phyloP scores from a whole-genome alignment of 2,888 invertebrate genomes.

The Danaus chrysippus region DNA sequence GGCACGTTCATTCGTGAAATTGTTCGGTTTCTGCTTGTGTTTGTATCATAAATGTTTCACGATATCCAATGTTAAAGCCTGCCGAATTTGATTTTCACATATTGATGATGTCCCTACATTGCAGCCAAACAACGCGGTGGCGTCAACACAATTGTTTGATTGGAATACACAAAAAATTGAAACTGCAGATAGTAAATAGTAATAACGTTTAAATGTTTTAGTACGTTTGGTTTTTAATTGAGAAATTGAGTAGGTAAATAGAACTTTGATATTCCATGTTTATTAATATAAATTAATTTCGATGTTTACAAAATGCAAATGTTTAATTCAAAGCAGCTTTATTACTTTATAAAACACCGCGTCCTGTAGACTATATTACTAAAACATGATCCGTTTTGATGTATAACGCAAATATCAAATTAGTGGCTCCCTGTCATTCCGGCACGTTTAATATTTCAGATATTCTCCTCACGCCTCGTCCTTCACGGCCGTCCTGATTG shows the following conservation, averaged over 20 bases:
- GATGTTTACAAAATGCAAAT: neutral
- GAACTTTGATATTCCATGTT: slow-evolving; percentile 1
- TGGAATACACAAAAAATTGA: slow-evolving; percentile 49
- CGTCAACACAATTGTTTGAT: slow-evolving; percentile 59
- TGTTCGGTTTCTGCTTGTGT: slow-evolving; percentile 55
- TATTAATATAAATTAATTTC: slow-evolving; percentile 2
- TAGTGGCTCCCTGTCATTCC: slow-evolving; percentile 60
- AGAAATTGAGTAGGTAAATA: slow-evolving; percentile 3
- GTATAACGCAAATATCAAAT: slow-evolving; percentile 61
- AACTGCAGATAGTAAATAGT: slow-evolving; percentile 41
- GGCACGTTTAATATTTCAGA: slow-evolving; percentile 73
- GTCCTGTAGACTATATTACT: slow-evolving; percentile 9
- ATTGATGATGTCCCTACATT: slow-evolving; percentile 68
- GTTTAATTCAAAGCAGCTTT: too few species aligned
- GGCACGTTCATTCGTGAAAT: slow-evolving; percentile 54
- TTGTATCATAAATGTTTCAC: slow-evolving; percentile 61
- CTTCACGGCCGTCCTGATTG: slow-evolving; percentile 78
- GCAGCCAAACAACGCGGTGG: slow-evolving; percentile 58
- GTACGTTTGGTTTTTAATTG: slow-evolving; percentile 10
- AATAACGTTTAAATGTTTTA: slow-evolving; percentile 30
- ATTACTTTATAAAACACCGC: slow-evolving; percentile 1
- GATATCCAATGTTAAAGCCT: slow-evolving; percentile 52
- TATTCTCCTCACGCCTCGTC: slow-evolving; percentile 74
- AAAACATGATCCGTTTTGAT: slow-evolving; percentile 28
- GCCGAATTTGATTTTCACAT: slow-evolving; percentile 66